Base-by-base conservation (phyloP, 2,888 invertebrate species). In the Drosophila anceps region DNA sequence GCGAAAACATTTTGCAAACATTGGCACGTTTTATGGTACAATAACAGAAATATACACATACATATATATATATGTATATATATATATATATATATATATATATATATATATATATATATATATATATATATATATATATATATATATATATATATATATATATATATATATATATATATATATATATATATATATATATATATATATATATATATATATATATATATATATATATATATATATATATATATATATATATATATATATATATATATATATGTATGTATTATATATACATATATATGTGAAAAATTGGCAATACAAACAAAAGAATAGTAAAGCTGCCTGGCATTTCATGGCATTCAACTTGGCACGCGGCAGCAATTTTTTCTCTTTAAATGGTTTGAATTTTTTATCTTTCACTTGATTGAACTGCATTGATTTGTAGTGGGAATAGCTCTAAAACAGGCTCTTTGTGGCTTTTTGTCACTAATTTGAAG, bases 1-100 rank as follows among this genome's bases (percentile, higher is more conserved):
- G 46, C 18, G 37, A 58, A 37, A 37, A 48, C 29, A 37, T 61
- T 67, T 62, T 73, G 51, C 53, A 54, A 62, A 54, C 43, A 70
- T 79, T 73, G 61, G 61, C 65, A 79, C 64, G 64, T 60, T 79
- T 58, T 60, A 51, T 64, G 55, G 31, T 10, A 43, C 18, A 43
- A 50, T 33, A 33, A 55, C 50, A 29, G 29, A 31, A 31, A n/a
- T n/a, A n/a, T 18, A 1, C 8, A 8, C 1, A 48, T 4, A 10
- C n/a, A 29, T 10, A n/a, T 29, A 10, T 33, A 18, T 20, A 6
- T 15, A 18, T 33, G 8, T 35, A 2, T 24, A 4, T 35, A 27
- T 24, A 12, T 50, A 37, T 57, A 12, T 44, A 37, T 57, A 12
- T 44, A 37, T 57, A 12, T 44, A 37, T 57, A 12, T 44, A 37